These are phyloP conservation scores for Myotis pilosus DNA, from an alignment of 2,797 vertebrate species.

Conservation along the genomic window DNA sequence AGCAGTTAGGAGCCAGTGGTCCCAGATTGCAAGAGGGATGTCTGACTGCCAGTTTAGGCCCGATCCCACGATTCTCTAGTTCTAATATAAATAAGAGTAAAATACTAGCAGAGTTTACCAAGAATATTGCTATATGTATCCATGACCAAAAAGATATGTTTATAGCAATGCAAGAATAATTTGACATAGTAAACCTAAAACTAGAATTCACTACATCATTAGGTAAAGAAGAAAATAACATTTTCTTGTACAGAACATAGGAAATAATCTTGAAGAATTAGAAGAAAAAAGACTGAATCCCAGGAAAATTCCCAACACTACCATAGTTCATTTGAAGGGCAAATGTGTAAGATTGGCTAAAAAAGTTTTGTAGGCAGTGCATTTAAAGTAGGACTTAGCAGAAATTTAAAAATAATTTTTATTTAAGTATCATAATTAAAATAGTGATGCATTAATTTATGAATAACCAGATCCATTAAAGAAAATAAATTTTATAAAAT, in stretches of 20 bases:
- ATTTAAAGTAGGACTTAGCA: neutral
- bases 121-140: neutral
- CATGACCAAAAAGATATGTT: neutral
- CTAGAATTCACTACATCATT: neutral
- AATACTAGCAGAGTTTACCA: neutral
- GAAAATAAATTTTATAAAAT: neutral
- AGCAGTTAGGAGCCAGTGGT: too few relatives aligned
- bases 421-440: neutral
- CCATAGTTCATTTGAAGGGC: neutral
- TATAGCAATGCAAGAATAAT: neutral
- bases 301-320: neutral
- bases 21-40: too few relatives aligned
- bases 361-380: neutral
- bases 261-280: neutral
- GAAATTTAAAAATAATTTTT: neutral
- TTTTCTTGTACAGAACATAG: neutral
- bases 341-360: neutral
- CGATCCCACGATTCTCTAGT: too few relatives aligned
- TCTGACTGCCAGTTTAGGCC: too few relatives aligned
- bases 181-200: neutral
- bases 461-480: neutral
- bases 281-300: neutral
- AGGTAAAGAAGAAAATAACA: neutral
- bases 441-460: neutral
- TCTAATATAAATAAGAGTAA: neutral